These are phyloP conservation scores for Pecten maximus DNA, from an alignment of 2,888 invertebrate species.

Conservation along the genomic window DNA sequence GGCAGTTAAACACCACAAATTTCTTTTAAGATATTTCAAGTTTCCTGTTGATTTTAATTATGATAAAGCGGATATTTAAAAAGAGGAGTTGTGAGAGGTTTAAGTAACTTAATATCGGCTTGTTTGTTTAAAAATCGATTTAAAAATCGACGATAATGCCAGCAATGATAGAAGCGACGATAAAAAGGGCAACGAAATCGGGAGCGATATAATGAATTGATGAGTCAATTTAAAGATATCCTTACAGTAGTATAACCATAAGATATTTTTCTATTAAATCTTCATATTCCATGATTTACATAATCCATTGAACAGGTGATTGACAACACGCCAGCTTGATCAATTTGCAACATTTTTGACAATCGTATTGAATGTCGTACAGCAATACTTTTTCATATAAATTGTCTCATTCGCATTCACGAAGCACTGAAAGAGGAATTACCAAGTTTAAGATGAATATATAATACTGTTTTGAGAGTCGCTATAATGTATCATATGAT, in stretches of 20 bases:
- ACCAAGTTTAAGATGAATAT: no score
- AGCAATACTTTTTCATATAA: no score
- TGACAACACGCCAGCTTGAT: no score
- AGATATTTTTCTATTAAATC: background rate
- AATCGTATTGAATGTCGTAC: no score
- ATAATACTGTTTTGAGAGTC: no score
- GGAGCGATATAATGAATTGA: background rate
- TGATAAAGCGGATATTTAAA: slow-evolving; percentile 17
- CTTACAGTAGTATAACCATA: background rate
- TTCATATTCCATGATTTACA: background rate
- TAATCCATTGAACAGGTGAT: background rate
- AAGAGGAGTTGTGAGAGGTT: background rate
- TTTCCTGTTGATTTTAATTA: slow-evolving; percentile 12
- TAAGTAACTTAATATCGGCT: background rate
- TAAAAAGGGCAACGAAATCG: background rate
- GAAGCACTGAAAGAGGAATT: no score
- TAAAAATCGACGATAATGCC: background rate
- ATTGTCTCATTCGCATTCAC: no score
- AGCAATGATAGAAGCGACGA: background rate
- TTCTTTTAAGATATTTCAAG: background rate
- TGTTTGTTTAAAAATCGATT: background rate
- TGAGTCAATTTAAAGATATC: background rate
- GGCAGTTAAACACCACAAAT: background rate
- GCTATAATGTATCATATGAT: no score
- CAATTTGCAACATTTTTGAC: no score